Evolutionary conservation across 2,113 vertebrate genomes (phyloP).

Genomic region (Megaceryle maxima): DNA sequence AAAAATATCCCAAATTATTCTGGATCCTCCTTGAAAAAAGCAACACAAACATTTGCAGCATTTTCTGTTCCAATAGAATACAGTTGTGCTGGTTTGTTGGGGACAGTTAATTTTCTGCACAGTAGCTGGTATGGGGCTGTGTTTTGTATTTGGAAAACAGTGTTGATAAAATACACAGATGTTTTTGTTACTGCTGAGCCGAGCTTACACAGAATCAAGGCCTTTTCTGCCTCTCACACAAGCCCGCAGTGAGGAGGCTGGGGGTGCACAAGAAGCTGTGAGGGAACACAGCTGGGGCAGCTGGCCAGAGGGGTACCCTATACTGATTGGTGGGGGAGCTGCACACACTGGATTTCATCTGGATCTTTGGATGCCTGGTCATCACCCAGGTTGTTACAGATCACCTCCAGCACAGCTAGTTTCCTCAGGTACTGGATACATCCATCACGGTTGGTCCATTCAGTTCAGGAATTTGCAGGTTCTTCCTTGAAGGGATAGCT

Average conservation of each 20-base stretch:
- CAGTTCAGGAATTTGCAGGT: background rate
- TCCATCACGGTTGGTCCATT: background rate
- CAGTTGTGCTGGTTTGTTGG: background rate
- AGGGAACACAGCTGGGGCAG: background rate
- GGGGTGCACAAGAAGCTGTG: background rate
- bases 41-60: background rate
- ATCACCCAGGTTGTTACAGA: background rate
- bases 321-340: no score
- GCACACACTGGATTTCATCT: accelerated
- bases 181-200: background rate
- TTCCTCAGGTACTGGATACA: background rate
- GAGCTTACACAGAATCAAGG: background rate
- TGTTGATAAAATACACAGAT: background rate
- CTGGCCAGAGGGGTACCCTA: background rate
- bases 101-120: background rate
- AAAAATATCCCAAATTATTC: background rate
- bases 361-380: background rate
- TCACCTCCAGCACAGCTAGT: background rate
- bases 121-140: background rate
- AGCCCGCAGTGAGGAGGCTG: accelerated
- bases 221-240: background rate
- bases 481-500: background rate
- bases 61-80: background rate
- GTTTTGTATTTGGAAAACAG: background rate
- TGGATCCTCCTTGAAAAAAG: background rate